Evolutionary conservation across 2,888 invertebrate species (phyloP), one percentile per base, ranked within the genome.

Genomic region (Ichneumoninae sp.): DNA sequence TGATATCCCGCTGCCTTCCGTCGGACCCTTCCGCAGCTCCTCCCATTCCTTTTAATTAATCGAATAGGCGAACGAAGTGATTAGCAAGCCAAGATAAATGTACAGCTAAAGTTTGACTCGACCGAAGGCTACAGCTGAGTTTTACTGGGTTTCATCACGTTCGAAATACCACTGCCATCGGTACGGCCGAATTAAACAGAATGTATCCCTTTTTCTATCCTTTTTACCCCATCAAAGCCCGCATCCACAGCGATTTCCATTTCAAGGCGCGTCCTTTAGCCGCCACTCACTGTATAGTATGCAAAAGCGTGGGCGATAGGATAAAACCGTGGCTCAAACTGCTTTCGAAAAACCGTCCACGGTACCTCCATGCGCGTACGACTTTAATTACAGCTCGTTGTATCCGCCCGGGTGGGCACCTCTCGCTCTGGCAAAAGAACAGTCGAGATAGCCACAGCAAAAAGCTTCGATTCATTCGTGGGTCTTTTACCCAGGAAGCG

Each of bases 381-480:
- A 80, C 73, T 85, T 85, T 85, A 85, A 85, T 85, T 85, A 85
- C 85, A 80, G 80, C 83, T 73, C 68, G 70, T 80, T 30, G 70
- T 54, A 30, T 50, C 66, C 57, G 69, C 54, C 44, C 60, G 66
- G 22, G 63, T 30, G 57, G 66, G 52, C 26, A 33, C 30, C 68
- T 73, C 52, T 66, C 30, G n/a, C 78, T 63, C 47, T 36, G 36
- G 65, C 60, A 73, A 74, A 83, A 83, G 85, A 76, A 83, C 73
- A 79, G 80, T 76, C 66, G 73, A 33, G 66, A 83, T 60, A 69
- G 73, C 85, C 80, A 16, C 83, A 77, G 80, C 80, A 79, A 83
- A 83, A 83, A 82, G 76, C 71, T 80, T 57, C 76, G 68, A 71
- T 80, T 76, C 57, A 74, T 63, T n/a, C 74, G 68, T 36, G 73